Conservation (phyloP, 2,888 invertebrate species). For the Andrena camellia region DNA sequence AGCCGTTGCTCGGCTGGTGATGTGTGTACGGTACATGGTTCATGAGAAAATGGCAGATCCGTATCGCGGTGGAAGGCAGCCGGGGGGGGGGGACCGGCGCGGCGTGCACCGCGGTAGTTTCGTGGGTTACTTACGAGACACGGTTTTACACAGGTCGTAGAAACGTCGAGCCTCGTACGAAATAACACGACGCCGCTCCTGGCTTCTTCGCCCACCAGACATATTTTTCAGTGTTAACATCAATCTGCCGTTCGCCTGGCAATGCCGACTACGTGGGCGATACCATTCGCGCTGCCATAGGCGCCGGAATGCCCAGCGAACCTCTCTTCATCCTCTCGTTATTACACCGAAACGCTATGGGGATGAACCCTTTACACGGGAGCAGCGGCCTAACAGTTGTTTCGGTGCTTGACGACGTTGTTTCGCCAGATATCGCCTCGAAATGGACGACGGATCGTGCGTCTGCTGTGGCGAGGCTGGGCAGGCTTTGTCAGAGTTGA, state of each 20-base stretch:
- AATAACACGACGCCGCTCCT: conserved; percentile 48
- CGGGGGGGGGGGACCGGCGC: background rate
- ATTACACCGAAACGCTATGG: background rate
- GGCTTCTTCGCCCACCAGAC: conserved; percentile 68
- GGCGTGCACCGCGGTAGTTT: conserved; percentile 44
- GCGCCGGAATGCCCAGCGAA: conserved; percentile 37
- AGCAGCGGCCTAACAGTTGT: background rate
- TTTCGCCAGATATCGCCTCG: background rate
- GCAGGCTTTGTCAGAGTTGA: too few species aligned
- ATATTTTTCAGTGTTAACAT: conserved; percentile 72
- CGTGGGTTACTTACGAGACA: conserved; percentile 44
- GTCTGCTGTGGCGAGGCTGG: background rate
- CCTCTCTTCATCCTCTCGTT: conserved; percentile 12
- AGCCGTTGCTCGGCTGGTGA: conserved; percentile 23
- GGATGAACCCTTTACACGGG: background rate
- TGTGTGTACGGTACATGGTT: conserved; percentile 43
- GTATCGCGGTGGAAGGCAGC: conserved; percentile 52
- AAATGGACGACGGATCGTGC: background rate
- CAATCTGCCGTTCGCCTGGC: conserved; percentile 57
- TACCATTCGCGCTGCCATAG: conserved; percentile 31
- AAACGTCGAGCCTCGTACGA: conserved; percentile 37
- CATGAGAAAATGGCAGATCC: conserved; percentile 71
- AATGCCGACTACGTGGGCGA: conserved; percentile 61
- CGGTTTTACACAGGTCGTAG: conserved; percentile 50
- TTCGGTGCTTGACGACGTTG: background rate